These are phyloP conservation scores for Spilosoma lubricipeda DNA, from an alignment of 2,888 invertebrate genomes.

Conservation along the genomic window DNA sequence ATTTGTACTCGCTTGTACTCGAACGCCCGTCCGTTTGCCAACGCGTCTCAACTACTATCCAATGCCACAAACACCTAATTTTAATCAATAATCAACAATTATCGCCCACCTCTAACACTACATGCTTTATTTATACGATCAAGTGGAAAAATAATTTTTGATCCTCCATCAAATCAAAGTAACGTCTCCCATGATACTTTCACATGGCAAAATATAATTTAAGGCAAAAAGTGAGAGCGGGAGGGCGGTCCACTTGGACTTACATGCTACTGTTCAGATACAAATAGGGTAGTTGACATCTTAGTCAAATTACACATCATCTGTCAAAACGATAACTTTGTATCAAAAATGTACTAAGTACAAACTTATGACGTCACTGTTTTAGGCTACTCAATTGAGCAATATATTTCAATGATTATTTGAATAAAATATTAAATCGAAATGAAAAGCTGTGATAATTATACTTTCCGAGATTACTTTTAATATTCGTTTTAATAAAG, in stretches of 20 bases:
- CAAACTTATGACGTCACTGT: no score
- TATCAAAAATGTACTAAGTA: no score
- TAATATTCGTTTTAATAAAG: no score
- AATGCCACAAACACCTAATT: slow-evolving; percentile 84
- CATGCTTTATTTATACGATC: slow-evolving; percentile 81
- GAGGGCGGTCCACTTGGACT: slow-evolving; percentile 49
- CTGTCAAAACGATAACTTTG: no score
- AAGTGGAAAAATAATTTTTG: slow-evolving; percentile 86
- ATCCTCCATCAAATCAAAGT: slow-evolving; percentile 81
- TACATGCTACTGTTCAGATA: slow-evolving; percentile 54
- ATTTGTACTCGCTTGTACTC: slow-evolving; percentile 20
- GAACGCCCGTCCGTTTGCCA: slow-evolving; percentile 28
- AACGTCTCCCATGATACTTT: slow-evolving; percentile 73
- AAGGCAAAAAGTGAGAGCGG: slow-evolving; percentile 66
- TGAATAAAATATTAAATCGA: no score
- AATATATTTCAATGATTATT: no score
- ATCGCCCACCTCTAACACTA: slow-evolving; percentile 84
- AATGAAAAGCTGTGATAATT: no score
- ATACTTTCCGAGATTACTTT: no score
- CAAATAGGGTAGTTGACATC: slow-evolving; percentile 26
- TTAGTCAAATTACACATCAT: no score
- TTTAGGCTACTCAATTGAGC: no score
- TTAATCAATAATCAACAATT: slow-evolving; percentile 87
- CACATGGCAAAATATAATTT: slow-evolving; percentile 78
- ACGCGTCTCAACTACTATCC: slow-evolving; percentile 71